A percentile compares a stretch with the other conserved stretches of the same genome.
Evolutionary conservation across 2,113 vertebrate genomes (phyloP).

Genomic region (Plestiodon gilberti): DNA sequence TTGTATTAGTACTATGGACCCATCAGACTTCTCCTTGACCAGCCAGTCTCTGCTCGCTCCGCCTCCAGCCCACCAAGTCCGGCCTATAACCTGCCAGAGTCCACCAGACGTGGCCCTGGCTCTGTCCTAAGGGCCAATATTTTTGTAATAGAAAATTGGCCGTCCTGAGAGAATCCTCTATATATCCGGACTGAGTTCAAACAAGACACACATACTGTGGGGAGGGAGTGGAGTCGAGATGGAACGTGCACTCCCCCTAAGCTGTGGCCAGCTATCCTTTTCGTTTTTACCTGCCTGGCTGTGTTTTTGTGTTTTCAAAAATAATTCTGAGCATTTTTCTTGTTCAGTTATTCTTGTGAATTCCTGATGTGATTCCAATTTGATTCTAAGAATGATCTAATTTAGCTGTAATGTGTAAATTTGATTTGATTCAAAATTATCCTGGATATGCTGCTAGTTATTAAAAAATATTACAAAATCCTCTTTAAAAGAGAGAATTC

Average conservation of each 20-base stretch:
- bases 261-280: neutral
- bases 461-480: too few species aligned
- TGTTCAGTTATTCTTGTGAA: too few species aligned
- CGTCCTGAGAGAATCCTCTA: neutral
- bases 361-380: too few species aligned
- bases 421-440: too few species aligned
- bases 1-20: too few species aligned
- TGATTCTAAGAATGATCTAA: too few species aligned
- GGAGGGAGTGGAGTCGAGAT: neutral
- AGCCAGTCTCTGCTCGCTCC: neutral
- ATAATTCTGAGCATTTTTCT: too few species aligned
- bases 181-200: neutral
- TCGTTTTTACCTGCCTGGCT: neutral
- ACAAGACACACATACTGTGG: neutral
- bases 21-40: neutral
- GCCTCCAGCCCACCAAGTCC: too few species aligned
- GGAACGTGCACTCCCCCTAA: neutral
- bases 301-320: neutral
- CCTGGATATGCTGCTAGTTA: too few species aligned
- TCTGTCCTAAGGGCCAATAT: neutral
- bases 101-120: neutral
- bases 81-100: neutral
- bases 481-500: too few species aligned
- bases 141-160: neutral
- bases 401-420: too few species aligned